A percentile compares a stretch with the other conserved stretches of the same genome.
Conservation (phyloP, 2,113 vertebrate genomes). For the Picathartes gymnocephalus region DNA sequence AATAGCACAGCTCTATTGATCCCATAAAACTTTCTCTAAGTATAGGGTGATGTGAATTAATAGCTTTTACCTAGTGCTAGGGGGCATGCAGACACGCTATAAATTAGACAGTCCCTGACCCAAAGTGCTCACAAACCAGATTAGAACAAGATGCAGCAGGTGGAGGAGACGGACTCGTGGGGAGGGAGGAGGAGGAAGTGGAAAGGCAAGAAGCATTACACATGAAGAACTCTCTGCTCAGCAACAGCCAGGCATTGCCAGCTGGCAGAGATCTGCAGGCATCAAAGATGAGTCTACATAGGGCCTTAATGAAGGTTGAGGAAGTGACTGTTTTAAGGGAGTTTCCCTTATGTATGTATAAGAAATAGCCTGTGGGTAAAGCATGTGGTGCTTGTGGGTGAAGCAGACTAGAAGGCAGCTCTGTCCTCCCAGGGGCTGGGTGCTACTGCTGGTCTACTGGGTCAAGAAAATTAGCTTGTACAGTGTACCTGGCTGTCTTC, state of each 20-base stretch:
- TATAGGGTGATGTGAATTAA: slow-evolving; percentile 36
- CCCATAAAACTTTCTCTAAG: slow-evolving; percentile 38
- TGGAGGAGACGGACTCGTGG: slow-evolving; percentile 48
- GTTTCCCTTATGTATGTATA: slow-evolving; percentile 40
- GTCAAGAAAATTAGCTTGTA: background rate
- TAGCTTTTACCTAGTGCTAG: slow-evolving; percentile 32
- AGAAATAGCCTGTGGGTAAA: slow-evolving; percentile 16
- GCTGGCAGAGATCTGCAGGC: slow-evolving; percentile 38
- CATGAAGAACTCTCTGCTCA: slow-evolving; percentile 48
- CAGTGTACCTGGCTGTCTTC: background rate
- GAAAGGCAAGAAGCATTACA: background rate
- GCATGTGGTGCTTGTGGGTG: background rate
- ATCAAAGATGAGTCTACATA: slow-evolving; percentile 36
- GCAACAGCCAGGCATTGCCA: slow-evolving; percentile 19
- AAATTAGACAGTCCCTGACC: slow-evolving; percentile 58
- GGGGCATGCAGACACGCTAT: slow-evolving; percentile 40
- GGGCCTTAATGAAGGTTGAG: slow-evolving; percentile 14
- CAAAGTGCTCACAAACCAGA: slow-evolving; percentile 47
- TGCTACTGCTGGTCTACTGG: background rate
- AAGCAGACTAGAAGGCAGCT: background rate
- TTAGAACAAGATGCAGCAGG: slow-evolving; percentile 60
- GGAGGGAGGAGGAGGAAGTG: slow-evolving; percentile 57
- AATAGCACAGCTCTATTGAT: slow-evolving; percentile 40
- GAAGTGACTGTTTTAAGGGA: slow-evolving; percentile 48
- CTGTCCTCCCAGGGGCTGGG: background rate